Conservation (phyloP, 2,113 vertebrate species). For the Setophaga kirtlandii region DNA sequence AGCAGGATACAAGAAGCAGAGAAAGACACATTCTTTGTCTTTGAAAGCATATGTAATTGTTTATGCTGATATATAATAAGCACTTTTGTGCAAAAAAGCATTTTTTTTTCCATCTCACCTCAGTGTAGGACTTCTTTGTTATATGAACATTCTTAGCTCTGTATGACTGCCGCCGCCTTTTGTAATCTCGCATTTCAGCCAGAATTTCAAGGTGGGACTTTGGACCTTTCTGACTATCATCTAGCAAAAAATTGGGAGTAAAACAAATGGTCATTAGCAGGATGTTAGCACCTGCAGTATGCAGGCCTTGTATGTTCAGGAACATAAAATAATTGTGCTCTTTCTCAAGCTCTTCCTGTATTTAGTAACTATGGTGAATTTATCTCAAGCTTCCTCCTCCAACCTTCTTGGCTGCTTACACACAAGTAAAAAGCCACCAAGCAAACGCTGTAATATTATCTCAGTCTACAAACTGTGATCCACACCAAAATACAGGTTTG, state of each 20-base stretch:
- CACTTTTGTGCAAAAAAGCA: background rate
- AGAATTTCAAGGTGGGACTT: constrained; percentile 97
- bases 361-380: background rate
- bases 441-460: background rate
- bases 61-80: background rate
- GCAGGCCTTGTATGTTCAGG: background rate
- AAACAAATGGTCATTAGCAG: background rate
- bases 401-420: background rate
- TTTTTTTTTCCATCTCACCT: constrained; percentile 73
- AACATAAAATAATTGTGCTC: background rate
- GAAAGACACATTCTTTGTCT: background rate
- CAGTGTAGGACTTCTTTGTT: constrained; percentile 97
- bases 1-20: background rate
- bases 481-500: accelerated
- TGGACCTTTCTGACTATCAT: constrained; percentile 86
- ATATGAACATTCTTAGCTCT: constrained; percentile 98
- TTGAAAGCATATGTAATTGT: background rate
- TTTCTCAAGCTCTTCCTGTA: background rate
- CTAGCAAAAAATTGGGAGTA: constrained; percentile 62
- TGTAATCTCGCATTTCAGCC: constrained; percentile 98
- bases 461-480: background rate
- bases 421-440: background rate
- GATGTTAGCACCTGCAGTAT: background rate
- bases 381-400: background rate
- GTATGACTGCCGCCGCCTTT: constrained; percentile 94